Base-by-base conservation (phyloP, 2,888 invertebrate species). In the Scrobipalpa atriplicella region DNA sequence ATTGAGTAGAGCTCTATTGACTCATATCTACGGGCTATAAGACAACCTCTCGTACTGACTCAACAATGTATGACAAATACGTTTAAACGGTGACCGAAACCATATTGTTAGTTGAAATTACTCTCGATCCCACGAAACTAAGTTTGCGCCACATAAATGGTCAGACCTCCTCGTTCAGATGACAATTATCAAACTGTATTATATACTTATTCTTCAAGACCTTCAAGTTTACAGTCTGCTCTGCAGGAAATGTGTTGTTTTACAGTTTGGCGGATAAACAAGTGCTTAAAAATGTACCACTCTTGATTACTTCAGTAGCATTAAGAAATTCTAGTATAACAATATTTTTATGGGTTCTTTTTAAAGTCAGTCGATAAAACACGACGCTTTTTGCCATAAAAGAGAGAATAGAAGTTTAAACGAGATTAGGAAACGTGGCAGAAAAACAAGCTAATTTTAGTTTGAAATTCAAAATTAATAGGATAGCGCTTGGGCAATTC, bases 111-210 rank as follows among this genome's bases (percentile, higher is more conserved):
- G 58, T 38, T 29, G 58, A 38, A 58, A 2, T 54, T 18, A 54
- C 18, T 10, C 21, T 54, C 21, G 47, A 16, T n/a, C 47, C 16
- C 47, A 47, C 16, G 47, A 36, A 58, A 58, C 38, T 29, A 38
- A 36, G 58, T 38, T 58, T 58, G 13, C n/a, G 47, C 58, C 58
- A 58, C 58, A n/a, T 36, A 58, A 11, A 29, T 58, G 38, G 36
- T 38, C 38, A 38, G 58, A 58, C 38, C 16, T 29, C 38, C 16
- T 29, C 29, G 29, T 29, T 58, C n/a, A 58, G 36, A 16, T 56
- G 11, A 11, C 9, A 39, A 10, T 39, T 39, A 13, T 43, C 11
- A 13, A 13, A 16, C 5, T 10, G 16, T 47, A 10, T 16, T 13
- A 13, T 16, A 5, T 7, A 8, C n/a, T 47, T n/a, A 43, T 43